phyloP scores from a whole-genome alignment of 2,888 invertebrate species.

The Steromphala cineraria region DNA sequence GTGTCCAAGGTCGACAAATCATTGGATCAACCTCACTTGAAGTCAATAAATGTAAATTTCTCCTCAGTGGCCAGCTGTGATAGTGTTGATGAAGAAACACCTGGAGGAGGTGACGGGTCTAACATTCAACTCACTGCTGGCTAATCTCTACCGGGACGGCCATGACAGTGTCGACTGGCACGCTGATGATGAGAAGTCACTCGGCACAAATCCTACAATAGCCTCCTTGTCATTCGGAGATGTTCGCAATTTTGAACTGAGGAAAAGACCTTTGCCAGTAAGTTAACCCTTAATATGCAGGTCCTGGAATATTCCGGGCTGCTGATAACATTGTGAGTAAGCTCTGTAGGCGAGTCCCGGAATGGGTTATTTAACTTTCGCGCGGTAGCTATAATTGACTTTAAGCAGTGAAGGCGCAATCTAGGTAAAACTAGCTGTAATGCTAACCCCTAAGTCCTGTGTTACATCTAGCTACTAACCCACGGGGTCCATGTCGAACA shows the following conservation, averaged over 20 bases:
- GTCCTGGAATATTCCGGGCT: no score
- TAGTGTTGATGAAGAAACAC: conserved; percentile 62
- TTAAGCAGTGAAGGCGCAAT: no score
- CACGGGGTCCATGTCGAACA: no score
- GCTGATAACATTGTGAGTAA: no score
- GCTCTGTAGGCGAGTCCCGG: no score
- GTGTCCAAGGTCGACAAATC: no score
- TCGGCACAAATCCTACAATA: conserved; percentile 75
- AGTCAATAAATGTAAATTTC: not conserved
- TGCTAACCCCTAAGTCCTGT: no score
- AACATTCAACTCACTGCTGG: conserved; percentile 76
- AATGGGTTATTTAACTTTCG: no score
- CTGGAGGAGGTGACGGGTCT: conserved; percentile 73
- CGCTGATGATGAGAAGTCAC: conserved; percentile 74
- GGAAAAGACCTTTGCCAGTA: conserved; percentile 72
- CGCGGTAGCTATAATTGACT: no score
- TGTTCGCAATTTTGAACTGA: conserved; percentile 74
- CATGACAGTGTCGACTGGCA: conserved; percentile 77
- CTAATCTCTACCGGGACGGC: conserved; percentile 76
- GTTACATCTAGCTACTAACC: no score
- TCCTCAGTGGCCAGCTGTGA: conserved; percentile 69
- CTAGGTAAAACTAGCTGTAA: no score
- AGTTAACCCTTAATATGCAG: conserved; percentile 18
- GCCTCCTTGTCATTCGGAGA: conserved; percentile 75
- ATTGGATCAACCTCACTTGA: no score